These are phyloP conservation scores for Probosciger aterrimus DNA, from an alignment of 2,113 vertebrate genomes.

Conservation along the genomic window DNA sequence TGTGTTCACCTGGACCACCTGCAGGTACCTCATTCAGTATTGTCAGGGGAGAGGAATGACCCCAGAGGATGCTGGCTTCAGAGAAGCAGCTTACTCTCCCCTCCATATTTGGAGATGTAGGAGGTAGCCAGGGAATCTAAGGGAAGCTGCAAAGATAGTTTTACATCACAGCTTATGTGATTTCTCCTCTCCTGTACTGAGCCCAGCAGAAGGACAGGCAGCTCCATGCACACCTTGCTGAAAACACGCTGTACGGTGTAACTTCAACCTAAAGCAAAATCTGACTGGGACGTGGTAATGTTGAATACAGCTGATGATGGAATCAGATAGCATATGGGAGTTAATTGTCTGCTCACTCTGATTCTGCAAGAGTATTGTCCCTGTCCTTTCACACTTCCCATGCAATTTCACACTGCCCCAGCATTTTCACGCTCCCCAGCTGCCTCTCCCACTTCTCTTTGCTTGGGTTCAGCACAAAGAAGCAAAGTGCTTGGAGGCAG, in stretches of 20 bases:
- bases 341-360: neutral
- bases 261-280: neutral
- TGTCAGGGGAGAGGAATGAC: neutral
- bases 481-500: neutral
- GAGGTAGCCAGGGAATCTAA: neutral
- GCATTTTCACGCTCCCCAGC: neutral
- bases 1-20: neutral
- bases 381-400: neutral
- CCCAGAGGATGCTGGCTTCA: neutral
- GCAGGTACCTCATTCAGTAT: neutral
- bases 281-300: rapidly evolving
- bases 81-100: neutral
- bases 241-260: rapidly evolving
- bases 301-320: neutral
- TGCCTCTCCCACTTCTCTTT: neutral
- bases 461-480: neutral
- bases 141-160: neutral
- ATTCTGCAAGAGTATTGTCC: neutral
- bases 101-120: rapidly evolving
- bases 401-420: neutral
- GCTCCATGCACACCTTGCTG: neutral
- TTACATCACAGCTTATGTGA: rapidly evolving
- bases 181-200: neutral
- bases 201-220: neutral
- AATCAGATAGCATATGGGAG: neutral